phyloP scores from a whole-genome alignment of 2,888 invertebrate genomes.

The Bhutanitis thaidina region DNA sequence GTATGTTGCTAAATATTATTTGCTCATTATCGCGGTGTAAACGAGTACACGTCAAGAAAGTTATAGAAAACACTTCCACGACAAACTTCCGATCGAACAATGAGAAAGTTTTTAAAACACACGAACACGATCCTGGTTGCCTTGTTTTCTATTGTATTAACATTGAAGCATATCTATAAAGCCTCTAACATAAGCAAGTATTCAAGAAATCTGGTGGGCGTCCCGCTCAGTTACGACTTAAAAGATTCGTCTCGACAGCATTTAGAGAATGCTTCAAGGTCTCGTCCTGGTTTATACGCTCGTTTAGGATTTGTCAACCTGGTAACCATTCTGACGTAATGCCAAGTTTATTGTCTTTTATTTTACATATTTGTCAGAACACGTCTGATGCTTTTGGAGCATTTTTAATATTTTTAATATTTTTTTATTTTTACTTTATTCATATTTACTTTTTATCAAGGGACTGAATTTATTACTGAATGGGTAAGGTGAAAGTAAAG shows the following conservation, averaged over 20 bases:
- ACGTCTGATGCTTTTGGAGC: neutral
- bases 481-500: slow-evolving; percentile 11
- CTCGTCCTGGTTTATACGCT: slow-evolving; percentile 66
- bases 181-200: slow-evolving; percentile 31
- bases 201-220: slow-evolving; percentile 54
- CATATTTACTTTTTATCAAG: neutral
- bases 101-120: slow-evolving; percentile 15
- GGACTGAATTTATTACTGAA: slow-evolving; percentile 10
- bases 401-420: neutral
- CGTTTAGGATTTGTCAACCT: slow-evolving; percentile 72
- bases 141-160: slow-evolving; percentile 13
- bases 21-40: slow-evolving; percentile 43
- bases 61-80: slow-evolving; percentile 6
- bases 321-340: slow-evolving; percentile 68
- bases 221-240: slow-evolving; percentile 47
- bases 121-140: neutral
- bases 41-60: slow-evolving; percentile 19
- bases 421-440: neutral
- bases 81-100: slow-evolving; percentile 8
- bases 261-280: slow-evolving; percentile 77
- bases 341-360: slow-evolving; percentile 40
- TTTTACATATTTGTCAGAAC: slow-evolving; percentile 10
- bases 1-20: slow-evolving; percentile 42
- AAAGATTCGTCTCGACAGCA: slow-evolving; percentile 72
- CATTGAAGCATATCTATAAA: slow-evolving; percentile 20